Conservation (phyloP, 2,888 invertebrate genomes). For the Cantharis rustica region DNA sequence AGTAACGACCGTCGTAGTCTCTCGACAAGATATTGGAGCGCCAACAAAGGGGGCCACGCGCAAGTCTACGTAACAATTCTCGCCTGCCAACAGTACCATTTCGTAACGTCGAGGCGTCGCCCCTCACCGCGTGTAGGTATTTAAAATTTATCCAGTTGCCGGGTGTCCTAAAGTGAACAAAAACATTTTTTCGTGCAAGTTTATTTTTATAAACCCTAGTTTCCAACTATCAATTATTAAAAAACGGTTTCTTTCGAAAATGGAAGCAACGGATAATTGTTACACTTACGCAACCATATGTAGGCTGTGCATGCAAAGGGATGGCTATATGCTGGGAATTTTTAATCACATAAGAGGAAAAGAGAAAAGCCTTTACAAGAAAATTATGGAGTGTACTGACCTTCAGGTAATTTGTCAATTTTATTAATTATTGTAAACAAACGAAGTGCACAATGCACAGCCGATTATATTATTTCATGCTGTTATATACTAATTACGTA, state of each 20-base stretch:
- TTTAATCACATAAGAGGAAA: constrained; percentile 61
- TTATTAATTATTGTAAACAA: background rate
- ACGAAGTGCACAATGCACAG: background rate
- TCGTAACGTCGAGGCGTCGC: constrained; percentile 60
- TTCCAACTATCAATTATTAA: background rate
- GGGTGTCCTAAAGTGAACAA: constrained; percentile 31
- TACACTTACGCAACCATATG: constrained; percentile 68
- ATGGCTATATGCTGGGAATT: constrained; percentile 66
- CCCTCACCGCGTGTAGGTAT: constrained; percentile 51
- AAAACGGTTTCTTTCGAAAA: constrained; percentile 31
- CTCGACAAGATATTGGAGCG: constrained; percentile 41
- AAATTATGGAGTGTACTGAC: constrained; percentile 56
- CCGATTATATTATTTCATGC: background rate
- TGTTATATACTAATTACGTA: background rate
- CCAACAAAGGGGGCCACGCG: constrained; percentile 54
- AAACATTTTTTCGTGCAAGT: constrained; percentile 21
- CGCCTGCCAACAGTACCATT: constrained; percentile 60
- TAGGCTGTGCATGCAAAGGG: constrained; percentile 68
- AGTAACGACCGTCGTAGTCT: background rate
- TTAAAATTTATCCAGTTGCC: constrained; percentile 37
- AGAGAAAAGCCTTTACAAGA: constrained; percentile 55
- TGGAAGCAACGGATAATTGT: constrained; percentile 54
- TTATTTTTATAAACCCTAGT: background rate
- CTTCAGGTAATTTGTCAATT: constrained; percentile 48
- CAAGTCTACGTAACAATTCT: constrained; percentile 52